These are phyloP conservation scores for Fulica atra DNA, from an alignment of 2,113 vertebrate species.

Conservation along the genomic window DNA sequence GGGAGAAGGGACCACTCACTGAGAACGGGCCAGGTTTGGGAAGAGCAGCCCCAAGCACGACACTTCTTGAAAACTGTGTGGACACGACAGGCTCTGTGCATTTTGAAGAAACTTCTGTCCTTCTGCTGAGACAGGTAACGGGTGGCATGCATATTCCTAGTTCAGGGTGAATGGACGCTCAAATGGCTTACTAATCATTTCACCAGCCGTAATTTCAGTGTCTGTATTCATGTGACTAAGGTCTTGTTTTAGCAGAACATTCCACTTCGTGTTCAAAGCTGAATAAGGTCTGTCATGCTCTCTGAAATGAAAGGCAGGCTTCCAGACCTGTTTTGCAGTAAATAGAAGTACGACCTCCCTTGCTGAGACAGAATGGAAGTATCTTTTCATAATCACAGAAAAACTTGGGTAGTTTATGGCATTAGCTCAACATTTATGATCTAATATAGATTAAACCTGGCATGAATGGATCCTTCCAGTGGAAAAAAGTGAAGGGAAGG, in stretches of 20 bases:
- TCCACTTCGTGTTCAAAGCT: not conserved
- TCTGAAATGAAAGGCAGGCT: not conserved
- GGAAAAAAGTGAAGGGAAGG: not conserved
- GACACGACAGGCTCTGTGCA: not conserved
- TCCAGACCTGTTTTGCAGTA: not conserved
- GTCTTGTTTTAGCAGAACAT: not conserved
- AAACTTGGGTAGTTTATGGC: not conserved
- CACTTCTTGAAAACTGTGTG: not conserved
- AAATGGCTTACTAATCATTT: not conserved
- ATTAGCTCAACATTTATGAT: not conserved
- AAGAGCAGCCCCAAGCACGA: not conserved
- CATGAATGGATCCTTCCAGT: not conserved
- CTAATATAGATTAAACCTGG: not conserved
- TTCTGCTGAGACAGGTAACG: not conserved
- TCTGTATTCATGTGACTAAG: not conserved
- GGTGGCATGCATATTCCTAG: not conserved
- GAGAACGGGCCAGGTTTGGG: not conserved
- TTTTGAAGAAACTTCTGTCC: not conserved
- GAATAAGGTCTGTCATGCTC: not conserved
- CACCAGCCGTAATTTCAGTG: not conserved
- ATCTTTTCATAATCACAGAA: not conserved
- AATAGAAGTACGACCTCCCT: not conserved
- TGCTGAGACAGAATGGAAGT: not conserved
- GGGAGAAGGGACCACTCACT: not conserved
- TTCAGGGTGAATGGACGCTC: not conserved